Percentiles rank a stretch among this genome's conserved stretches.
phyloP scores from a whole-genome alignment of 1,140 invertebrate species.

The Drosophila repletoides region DNA sequence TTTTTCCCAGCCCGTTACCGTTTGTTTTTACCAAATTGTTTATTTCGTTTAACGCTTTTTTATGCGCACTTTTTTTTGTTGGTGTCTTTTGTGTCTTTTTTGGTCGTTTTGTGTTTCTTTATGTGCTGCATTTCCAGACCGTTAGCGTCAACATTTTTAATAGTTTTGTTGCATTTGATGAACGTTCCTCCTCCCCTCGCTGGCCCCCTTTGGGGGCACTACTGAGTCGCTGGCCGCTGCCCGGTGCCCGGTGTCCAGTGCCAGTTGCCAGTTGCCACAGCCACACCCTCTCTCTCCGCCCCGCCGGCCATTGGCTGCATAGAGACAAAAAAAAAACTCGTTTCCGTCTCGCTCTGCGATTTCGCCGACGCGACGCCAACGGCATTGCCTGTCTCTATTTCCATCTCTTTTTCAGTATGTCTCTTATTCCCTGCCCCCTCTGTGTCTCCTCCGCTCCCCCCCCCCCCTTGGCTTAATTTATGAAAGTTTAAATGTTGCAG shows the following conservation, averaged over 20 bases:
- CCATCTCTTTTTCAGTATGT: constrained; percentile 8
- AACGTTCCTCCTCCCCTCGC: constrained; percentile 27
- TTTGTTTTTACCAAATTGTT: constrained; percentile 49
- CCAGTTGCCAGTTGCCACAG: background rate
- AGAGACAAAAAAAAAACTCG: constrained; percentile 37
- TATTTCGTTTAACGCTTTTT: constrained; percentile 35
- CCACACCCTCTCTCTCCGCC: background rate
- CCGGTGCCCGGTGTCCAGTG: constrained; percentile 35
- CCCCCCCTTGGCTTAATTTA: constrained; percentile 51
- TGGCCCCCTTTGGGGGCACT: background rate
- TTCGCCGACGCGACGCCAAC: constrained; percentile 53
- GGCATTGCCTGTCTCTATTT: constrained; percentile 32
- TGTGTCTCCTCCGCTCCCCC: constrained; percentile 3
- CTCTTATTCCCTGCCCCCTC: constrained; percentile 7
- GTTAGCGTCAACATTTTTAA: constrained; percentile 70
- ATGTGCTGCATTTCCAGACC: constrained; percentile 66
- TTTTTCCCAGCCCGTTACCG: constrained; percentile 39
- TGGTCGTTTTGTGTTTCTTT: constrained; percentile 32
- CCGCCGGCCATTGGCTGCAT: no score
- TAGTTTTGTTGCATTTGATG: constrained; percentile 63
- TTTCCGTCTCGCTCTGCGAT: constrained; percentile 56
- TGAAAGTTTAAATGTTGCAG: constrained; percentile 72
- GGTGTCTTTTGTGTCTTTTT: background rate
- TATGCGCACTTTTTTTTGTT: constrained; percentile 29
- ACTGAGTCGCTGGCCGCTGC: background rate